These are phyloP conservation scores for Kuschelorhynchus macadamiae DNA, from an alignment of 2,888 invertebrate species.

Conservation along the genomic window DNA sequence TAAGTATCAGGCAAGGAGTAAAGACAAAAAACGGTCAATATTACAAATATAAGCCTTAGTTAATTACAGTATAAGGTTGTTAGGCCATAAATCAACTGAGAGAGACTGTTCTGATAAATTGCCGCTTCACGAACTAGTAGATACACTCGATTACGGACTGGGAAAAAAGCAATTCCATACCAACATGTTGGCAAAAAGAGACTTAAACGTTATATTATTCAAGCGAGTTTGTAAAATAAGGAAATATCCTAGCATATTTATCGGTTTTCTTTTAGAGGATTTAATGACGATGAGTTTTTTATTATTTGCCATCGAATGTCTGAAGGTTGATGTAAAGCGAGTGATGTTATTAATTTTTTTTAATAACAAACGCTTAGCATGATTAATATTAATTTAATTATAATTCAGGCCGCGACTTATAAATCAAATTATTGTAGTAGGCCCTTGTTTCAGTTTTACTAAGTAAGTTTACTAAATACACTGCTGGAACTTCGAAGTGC, in stretches of 20 bases:
- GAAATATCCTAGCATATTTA: conserved; percentile 7
- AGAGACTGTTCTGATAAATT: conserved; percentile 42
- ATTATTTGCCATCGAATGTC: no score
- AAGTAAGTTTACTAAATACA: no score
- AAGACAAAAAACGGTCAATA: conserved; percentile 24
- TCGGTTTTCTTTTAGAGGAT: no score
- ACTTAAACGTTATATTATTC: conserved; percentile 21
- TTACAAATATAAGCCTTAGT: conserved; percentile 33
- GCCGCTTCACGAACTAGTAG: conserved; percentile 37
- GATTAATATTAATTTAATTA: no score
- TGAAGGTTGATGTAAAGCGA: no score
- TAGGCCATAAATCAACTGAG: conserved; percentile 38
- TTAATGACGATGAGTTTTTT: no score
- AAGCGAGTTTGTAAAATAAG: conserved; percentile 32
- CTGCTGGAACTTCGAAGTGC: no score
- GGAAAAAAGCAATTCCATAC: conserved; percentile 24
- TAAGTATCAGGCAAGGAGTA: conserved; percentile 9
- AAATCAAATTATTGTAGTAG: no score
- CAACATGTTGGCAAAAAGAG: conserved; percentile 19
- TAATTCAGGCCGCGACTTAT: no score
- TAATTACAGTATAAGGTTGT: conserved; percentile 39
- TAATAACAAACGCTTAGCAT: no score
- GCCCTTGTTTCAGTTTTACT: no score
- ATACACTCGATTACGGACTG: conserved; percentile 24
- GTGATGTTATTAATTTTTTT: no score